Percentiles rank a stretch among this genome's conserved stretches.
Evolutionary conservation across 2,797 vertebrate genomes (phyloP).

Genomic region (Pangasius sanitwongsei): DNA sequence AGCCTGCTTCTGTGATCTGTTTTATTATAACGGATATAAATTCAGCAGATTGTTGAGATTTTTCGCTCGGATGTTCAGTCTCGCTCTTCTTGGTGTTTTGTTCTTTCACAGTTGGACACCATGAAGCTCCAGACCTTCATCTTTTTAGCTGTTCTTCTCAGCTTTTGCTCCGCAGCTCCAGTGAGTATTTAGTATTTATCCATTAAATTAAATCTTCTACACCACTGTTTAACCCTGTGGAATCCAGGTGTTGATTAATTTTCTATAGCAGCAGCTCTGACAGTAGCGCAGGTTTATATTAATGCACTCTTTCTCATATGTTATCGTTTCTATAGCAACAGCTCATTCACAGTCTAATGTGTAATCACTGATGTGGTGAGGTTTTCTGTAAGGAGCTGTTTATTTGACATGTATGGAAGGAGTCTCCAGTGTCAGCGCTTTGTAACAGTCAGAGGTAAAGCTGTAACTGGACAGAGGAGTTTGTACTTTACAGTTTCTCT

Average conservation of each 20-base stretch:
- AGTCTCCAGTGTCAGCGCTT: neutral
- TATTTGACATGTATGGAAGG: neutral
- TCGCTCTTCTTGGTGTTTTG: neutral
- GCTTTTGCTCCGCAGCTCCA: slow-evolving; percentile 40
- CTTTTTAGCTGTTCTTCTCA: slow-evolving; percentile 35
- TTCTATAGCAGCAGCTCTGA: neutral
- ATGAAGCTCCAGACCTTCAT: slow-evolving; percentile 47
- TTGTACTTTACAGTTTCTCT: neutral
- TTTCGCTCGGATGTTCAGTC: neutral
- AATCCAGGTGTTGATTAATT: neutral
- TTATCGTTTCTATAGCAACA: neutral
- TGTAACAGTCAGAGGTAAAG: neutral
- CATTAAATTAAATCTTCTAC: neutral
- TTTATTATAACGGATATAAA: neutral
- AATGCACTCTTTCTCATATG: neutral
- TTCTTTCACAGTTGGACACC: slow-evolving; percentile 26
- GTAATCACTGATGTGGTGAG: neutral
- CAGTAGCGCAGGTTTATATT: neutral
- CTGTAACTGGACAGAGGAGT: neutral
- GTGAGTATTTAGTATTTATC: slow-evolving; percentile 36
- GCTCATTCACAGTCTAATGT: neutral
- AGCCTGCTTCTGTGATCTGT: no score
- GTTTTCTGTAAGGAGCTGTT: neutral
- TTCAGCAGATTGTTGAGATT: neutral
- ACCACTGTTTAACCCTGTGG: neutral